phyloP scores from a whole-genome alignment of 1,140 invertebrate species.

The Bombus sibiricus region DNA sequence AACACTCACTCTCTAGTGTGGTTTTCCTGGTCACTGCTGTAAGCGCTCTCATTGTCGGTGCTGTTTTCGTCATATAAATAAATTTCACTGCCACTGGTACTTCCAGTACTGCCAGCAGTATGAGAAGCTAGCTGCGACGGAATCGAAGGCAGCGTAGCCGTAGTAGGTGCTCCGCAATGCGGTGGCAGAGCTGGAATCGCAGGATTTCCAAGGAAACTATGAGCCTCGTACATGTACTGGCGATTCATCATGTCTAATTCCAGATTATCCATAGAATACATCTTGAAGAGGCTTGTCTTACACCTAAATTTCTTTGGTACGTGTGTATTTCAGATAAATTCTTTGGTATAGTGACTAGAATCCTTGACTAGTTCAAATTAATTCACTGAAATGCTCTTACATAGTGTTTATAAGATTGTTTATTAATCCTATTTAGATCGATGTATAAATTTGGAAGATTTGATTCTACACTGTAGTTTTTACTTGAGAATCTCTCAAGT shows the following conservation, averaged over 20 bases:
- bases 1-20: conserved; percentile 75
- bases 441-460: background rate
- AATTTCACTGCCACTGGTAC: conserved; percentile 79
- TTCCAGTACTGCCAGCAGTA: conserved; percentile 77
- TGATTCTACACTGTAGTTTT: no score
- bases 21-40: conserved; percentile 79
- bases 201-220: conserved; percentile 80
- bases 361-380: background rate
- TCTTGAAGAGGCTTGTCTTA: conserved; percentile 51
- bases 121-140: conserved; percentile 74
- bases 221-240: conserved; percentile 83
- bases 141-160: conserved; percentile 71
- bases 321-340: background rate
- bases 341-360: conserved; percentile 27
- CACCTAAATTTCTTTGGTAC: background rate
- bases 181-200: conserved; percentile 74
- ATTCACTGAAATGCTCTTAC: background rate
- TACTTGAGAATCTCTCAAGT: background rate
- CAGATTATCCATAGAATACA: conserved; percentile 84
- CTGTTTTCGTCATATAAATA: conserved; percentile 79
- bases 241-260: conserved; percentile 83
- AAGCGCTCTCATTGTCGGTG: conserved; percentile 77
- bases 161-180: conserved; percentile 71
- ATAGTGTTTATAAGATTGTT: background rate
- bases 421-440: no score